Base-by-base conservation (phyloP, 2,113 vertebrate genomes). In the Pituophis catenifer region DNA sequence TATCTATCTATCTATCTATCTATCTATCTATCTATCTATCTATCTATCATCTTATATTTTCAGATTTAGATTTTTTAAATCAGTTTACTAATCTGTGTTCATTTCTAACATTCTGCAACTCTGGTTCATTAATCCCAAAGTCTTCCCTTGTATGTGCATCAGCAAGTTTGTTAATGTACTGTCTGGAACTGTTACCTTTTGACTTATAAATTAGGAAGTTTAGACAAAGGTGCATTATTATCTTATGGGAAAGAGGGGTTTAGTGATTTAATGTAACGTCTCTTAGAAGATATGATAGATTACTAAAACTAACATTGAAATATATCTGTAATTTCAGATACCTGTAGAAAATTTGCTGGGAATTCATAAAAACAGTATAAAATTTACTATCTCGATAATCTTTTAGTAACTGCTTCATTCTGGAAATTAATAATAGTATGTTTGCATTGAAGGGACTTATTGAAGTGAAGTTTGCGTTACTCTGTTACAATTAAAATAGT, bases 281-380 rank as follows among this genome's bases (percentile, higher is more conserved):
- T 81, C 33, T 44, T 44, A 81, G 12, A 5, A 19, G 21, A 8
- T 0, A 0, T 48, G 81, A 38, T 23, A 93, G 21, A 89, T 17
- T 92, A 92, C 86, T 92, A 58, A 52, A 90, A 59, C 93, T 91
- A 52, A 91, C 94, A 48, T 58, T 94, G 81, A 55, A 38, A 70
- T 90, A 0, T 29, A 2, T 92, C 89, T 48, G 91, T 55, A 95
- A 59, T 70, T 91, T 38, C 15, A 81, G 54, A 19, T 90, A 86
- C 6, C 44, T 86, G 5, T 90, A 13, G 13, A 88, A 75, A 9
- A 88, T 94, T 59, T 0, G 89, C 21, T 50, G 91, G 8, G 17
- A 7, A 90, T 86, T 59, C 17, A 8, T 55, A 90, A 91, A 21
- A 62, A 70, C 53, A 90, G 33, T 81, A 81, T 81, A 81, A 81